Conservation (phyloP, 2,797 vertebrate species). For the Tiaroga cobitis region DNA sequence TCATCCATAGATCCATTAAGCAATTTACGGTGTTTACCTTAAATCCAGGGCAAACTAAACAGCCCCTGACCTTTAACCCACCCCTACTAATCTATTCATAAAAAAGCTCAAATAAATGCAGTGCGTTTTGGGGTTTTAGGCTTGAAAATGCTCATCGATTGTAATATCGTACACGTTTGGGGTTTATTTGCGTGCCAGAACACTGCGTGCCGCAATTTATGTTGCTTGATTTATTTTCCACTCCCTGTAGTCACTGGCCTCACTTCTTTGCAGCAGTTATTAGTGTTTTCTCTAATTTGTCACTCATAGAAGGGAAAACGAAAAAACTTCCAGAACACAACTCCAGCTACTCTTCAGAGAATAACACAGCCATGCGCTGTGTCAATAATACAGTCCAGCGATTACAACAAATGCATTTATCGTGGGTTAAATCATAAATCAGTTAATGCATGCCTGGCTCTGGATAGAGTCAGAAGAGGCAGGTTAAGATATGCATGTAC, state of each 20-base stretch:
- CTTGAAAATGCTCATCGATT: neutral
- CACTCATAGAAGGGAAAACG: neutral
- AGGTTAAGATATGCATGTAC: slow-evolving; percentile 4
- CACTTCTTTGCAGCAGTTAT: neutral
- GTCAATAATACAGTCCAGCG: neutral
- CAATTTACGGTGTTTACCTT: neutral
- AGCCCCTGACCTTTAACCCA: slow-evolving; percentile 7
- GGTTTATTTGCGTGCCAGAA: neutral
- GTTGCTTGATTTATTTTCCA: neutral
- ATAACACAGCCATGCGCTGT: neutral
- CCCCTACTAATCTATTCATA: neutral
- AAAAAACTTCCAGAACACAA: neutral
- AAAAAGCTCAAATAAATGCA: neutral
- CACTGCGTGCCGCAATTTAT: neutral
- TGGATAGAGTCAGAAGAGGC: neutral
- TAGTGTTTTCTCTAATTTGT: neutral
- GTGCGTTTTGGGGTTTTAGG: neutral
- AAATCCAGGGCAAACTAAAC: neutral
- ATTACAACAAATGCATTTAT: neutral
- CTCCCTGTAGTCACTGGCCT: neutral
- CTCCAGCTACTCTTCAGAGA: neutral
- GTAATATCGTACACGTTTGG: neutral
- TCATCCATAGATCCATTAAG: neutral
- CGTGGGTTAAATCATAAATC: slow-evolving; percentile 17
- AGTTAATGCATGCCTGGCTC: neutral